Evolutionary conservation across 2,888 invertebrate species (phyloP), one percentile per base, ranked within the genome.

Genomic region (Diadegma fenestrale): DNA sequence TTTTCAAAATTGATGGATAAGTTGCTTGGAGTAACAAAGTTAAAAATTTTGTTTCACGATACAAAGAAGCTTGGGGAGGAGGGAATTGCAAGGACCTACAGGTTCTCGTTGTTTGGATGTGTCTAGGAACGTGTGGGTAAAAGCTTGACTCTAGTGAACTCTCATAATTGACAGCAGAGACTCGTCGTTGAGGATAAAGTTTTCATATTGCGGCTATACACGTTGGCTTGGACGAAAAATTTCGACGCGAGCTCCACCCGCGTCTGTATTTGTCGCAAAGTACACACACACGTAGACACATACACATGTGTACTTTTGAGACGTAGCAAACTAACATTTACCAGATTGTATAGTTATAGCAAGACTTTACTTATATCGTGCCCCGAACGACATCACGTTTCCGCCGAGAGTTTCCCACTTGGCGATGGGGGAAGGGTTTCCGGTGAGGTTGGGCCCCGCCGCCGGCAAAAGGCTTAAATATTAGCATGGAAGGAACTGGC

Each of bases 381-480:
- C 64, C 33, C 79, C 51, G 68, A 85, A 85, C 85, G 85, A 85
- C 85, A 82, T 82, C 82, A 85, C 80, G 85, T 80, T 82, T 71
- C 82, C 61, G 51, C 22, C 33, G 84, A 78, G 82, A 82, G 82
- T 86, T 86, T 73, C 76, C 80, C 76, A 76, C 86, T 80, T 73
- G 63, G 78, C 75, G 61, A 30, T 69, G 43, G 17, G 22, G 30
- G 30, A n/a, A 17, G 48, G 69, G 17, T 8, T 45, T 63, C 75
- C 45, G 45, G 33, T 79, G 83, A 80, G 73, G 82, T 58, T 54
- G 68, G 48, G 72, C 17, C 51, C 48, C 69, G 85, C 84, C 80
- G 72, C 41, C 80, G 82, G 82, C 82, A 68, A 85, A 89, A 82
- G 87, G 88, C 87, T 91, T 89, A 90, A 90, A 90, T 90, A 91